These are phyloP conservation scores for Argya squamiceps DNA, from an alignment of 2,797 vertebrate species.

Conservation along the genomic window DNA sequence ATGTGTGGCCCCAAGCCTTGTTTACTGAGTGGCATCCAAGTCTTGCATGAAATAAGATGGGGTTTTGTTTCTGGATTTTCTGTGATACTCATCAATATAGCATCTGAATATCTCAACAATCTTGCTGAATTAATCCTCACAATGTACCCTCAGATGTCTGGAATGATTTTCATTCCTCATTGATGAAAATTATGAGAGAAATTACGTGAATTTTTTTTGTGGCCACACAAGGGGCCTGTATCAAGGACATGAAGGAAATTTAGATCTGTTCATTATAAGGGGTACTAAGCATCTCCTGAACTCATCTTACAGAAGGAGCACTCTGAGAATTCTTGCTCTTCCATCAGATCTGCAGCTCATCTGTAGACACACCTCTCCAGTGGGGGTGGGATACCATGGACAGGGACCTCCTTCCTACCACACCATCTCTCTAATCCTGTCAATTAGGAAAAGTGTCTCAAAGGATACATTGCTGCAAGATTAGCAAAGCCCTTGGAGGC, in stretches of 20 bases:
- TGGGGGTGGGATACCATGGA: background rate
- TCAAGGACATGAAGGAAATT: background rate
- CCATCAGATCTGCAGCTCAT: background rate
- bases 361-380: background rate
- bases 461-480: background rate
- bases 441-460: background rate
- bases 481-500: background rate
- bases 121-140: constrained; percentile 31
- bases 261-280: background rate
- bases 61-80: constrained; percentile 59
- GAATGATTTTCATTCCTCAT: constrained; percentile 37
- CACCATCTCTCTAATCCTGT: accelerated
- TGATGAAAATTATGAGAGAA: constrained; percentile 12
- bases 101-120: constrained; percentile 20
- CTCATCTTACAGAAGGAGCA: background rate
- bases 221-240: background rate
- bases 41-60: constrained; percentile 38
- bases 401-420: background rate
- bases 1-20: constrained; percentile 61
- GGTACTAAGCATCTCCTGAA: background rate
- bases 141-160: constrained; percentile 24
- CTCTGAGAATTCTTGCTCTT: background rate
- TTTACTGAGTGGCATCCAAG: constrained; percentile 65
- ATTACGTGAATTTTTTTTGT: background rate
- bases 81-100: constrained; percentile 49